Evolutionary conservation across 2,113 vertebrate species (phyloP).

Genomic region (Gambusia affinis): DNA sequence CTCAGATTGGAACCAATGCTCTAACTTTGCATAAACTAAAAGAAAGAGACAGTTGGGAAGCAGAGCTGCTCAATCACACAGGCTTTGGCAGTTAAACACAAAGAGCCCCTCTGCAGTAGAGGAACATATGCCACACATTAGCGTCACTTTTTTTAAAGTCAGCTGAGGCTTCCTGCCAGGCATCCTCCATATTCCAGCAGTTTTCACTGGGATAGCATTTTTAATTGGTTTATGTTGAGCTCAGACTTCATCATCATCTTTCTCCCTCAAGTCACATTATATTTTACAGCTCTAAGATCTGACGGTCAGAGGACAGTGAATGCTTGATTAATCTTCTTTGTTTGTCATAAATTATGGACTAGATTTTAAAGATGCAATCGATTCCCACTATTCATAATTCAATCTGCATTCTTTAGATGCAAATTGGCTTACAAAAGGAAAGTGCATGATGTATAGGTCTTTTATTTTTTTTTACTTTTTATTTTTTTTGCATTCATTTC

Average conservation of each 20-base stretch:
- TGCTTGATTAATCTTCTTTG: slow-evolving; percentile 58
- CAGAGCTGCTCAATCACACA: slow-evolving; percentile 41
- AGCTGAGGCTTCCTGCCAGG: slow-evolving; percentile 19
- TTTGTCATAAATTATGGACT: slow-evolving; percentile 67
- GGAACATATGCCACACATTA: slow-evolving; percentile 36
- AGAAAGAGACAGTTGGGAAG: slow-evolving; percentile 18
- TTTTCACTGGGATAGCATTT: slow-evolving; percentile 32
- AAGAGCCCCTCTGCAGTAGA: background rate
- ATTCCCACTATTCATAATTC: slow-evolving; percentile 60
- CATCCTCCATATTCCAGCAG: slow-evolving; percentile 16
- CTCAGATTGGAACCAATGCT: slow-evolving; percentile 47
- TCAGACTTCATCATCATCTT: slow-evolving; percentile 9
- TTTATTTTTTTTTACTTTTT: background rate
- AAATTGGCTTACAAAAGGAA: slow-evolving; percentile 19
- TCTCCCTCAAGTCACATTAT: slow-evolving; percentile 2
- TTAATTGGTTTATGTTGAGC: slow-evolving; percentile 14
- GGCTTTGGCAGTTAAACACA: slow-evolving; percentile 21
- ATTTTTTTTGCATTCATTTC: background rate
- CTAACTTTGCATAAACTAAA: slow-evolving; percentile 27
- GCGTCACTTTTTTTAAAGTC: slow-evolving; percentile 41
- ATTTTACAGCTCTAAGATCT: slow-evolving; percentile 40
- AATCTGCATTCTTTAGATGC: slow-evolving; percentile 9
- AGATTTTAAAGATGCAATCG: slow-evolving; percentile 57
- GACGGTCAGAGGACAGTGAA: slow-evolving; percentile 31
- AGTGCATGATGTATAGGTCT: background rate